These are phyloP conservation scores for Carassius auratus DNA, from an alignment of 2,113 vertebrate genomes.

Conservation along the genomic window DNA sequence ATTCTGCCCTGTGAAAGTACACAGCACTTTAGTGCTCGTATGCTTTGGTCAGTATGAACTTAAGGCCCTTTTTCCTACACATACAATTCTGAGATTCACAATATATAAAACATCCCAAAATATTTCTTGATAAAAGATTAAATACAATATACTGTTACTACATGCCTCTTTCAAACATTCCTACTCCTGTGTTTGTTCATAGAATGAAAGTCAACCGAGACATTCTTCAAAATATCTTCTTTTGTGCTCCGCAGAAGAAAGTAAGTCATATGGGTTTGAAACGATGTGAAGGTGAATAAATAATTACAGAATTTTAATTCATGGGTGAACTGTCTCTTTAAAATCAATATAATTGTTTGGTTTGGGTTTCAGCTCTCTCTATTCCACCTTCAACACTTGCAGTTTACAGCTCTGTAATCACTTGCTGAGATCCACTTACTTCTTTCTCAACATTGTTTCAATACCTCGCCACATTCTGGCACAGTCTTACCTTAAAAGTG, in stretches of 20 bases:
- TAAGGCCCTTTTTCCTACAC: not conserved
- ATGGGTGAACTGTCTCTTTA: not conserved
- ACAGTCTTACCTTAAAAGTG: not conserved
- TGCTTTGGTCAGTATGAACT: no score
- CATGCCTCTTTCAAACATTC: not conserved
- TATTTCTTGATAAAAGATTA: not conserved
- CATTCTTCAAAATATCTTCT: not conserved
- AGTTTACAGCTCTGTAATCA: conserved; percentile 42
- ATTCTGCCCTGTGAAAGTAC: no score
- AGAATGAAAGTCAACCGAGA: not conserved
- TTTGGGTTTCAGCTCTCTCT: not conserved
- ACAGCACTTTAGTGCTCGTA: no score
- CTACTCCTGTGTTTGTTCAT: not conserved
- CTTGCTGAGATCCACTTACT: conserved; percentile 44
- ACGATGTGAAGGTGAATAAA: not conserved
- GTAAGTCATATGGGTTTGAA: not conserved
- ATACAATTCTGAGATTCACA: not conserved
- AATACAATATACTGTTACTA: conserved; percentile 14
- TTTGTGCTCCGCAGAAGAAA: not conserved
- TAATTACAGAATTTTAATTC: not conserved
- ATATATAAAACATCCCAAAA: not conserved
- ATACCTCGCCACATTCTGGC: not conserved
- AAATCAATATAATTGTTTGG: conserved; percentile 27
- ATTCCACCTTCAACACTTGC: conserved; percentile 42
- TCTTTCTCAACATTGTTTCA: conserved; percentile 3